Evolutionary conservation across 2,888 invertebrate species (phyloP).

Genomic region (Cerastoderma edule): DNA sequence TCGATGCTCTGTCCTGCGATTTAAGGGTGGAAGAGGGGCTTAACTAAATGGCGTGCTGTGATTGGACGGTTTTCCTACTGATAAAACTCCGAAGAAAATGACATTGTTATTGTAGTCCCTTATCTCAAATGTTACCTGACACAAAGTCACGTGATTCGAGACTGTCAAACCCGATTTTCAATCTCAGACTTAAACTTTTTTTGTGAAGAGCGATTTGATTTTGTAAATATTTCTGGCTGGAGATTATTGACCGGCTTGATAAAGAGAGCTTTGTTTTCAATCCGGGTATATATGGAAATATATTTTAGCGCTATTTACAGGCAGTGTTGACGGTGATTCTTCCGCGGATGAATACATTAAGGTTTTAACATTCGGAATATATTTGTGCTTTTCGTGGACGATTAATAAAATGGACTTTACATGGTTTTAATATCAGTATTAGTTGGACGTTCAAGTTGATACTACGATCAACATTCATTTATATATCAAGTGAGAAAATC

Average conservation of each 20-base stretch:
- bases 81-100: slow-evolving; percentile 63
- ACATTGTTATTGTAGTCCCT: slow-evolving; percentile 63
- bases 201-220: slow-evolving; percentile 15
- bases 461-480: too few species aligned
- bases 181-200: slow-evolving; percentile 15
- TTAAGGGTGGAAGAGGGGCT: slow-evolving; percentile 31
- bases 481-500: too few species aligned
- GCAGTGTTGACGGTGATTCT: background rate
- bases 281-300: background rate
- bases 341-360: slow-evolving; percentile 7
- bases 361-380: background rate
- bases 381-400: slow-evolving; percentile 7
- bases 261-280: background rate
- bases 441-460: too few species aligned
- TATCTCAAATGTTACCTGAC: slow-evolving; percentile 63
- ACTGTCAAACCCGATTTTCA: slow-evolving; percentile 50
- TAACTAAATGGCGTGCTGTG: slow-evolving; percentile 43
- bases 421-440: too few species aligned
- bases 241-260: background rate
- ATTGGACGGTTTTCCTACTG: slow-evolving; percentile 61
- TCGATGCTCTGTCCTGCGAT: background rate
- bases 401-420: too few species aligned
- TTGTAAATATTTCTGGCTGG: slow-evolving; percentile 1
- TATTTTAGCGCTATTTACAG: background rate
- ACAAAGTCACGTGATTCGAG: slow-evolving; percentile 55